phyloP scores from a whole-genome alignment of 2,797 vertebrate genomes.

The Botia almorhae region DNA sequence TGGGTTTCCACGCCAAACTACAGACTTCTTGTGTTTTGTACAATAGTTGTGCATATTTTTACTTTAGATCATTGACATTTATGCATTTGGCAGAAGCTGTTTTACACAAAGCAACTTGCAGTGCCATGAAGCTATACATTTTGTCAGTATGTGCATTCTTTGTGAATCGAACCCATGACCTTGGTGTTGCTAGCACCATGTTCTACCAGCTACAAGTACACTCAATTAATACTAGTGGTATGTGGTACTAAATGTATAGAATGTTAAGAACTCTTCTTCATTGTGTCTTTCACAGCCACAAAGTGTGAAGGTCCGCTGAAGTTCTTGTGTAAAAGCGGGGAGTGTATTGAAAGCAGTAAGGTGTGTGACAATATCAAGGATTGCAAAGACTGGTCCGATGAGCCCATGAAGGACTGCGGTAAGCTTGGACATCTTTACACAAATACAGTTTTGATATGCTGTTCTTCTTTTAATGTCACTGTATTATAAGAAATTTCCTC shows the following conservation, averaged over 20 bases:
- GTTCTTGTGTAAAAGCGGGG: slow-evolving; percentile 95
- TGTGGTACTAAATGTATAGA: background rate
- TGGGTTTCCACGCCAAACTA: background rate
- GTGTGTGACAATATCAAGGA: slow-evolving; percentile 93
- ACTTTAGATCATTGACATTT: background rate
- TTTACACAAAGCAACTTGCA: background rate
- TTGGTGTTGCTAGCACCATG: no score
- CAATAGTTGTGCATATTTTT: background rate
- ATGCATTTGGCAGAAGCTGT: background rate
- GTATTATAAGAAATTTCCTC: background rate
- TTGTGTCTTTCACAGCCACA: slow-evolving; percentile 79
- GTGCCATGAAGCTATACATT: background rate
- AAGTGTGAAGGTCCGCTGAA: slow-evolving; percentile 88
- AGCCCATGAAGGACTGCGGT: slow-evolving; percentile 95
- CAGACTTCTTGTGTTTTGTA: background rate
- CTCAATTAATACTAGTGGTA: background rate
- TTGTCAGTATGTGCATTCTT: background rate
- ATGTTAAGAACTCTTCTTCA: background rate
- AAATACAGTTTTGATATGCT: background rate
- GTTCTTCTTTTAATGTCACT: background rate
- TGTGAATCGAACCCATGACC: no score
- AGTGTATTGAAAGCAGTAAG: slow-evolving; percentile 93
- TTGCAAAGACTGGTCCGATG: slow-evolving; percentile 98
- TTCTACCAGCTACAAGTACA: no score
- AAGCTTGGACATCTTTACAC: slow-evolving; percentile 53